phyloP scores from a whole-genome alignment of 2,888 invertebrate genomes.

The Drosophila suboccidentalis region DNA sequence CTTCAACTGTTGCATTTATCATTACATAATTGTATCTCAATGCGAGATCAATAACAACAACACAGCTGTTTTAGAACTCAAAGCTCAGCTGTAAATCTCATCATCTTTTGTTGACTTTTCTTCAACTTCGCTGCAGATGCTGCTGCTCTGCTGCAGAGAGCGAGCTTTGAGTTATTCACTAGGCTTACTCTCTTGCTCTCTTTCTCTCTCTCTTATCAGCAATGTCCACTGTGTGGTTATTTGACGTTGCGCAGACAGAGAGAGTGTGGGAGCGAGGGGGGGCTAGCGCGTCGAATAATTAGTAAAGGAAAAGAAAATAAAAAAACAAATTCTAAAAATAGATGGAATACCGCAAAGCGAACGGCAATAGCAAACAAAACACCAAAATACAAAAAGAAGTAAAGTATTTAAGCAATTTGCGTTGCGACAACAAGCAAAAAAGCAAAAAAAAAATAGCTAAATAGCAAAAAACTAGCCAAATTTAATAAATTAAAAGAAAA shows the following conservation, averaged over 20 bases:
- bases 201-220: conserved; percentile 48
- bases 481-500: conserved; percentile 40
- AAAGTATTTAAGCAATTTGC: conserved; percentile 59
- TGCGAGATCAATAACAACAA: conserved; percentile 18
- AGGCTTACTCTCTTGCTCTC: conserved; percentile 30
- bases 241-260: not conserved
- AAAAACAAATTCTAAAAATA: conserved; percentile 54
- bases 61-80: conserved; percentile 18
- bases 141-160: not conserved
- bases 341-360: conserved; percentile 37
- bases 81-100: conserved; percentile 15
- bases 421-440: conserved; percentile 44
- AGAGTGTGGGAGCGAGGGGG: not conserved
- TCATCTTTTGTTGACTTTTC: not conserved
- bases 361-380: conserved; percentile 37
- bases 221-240: conserved; percentile 34
- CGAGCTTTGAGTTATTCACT: conserved; percentile 36
- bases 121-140: not conserved
- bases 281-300: conserved; percentile 37
- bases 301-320: conserved; percentile 34
- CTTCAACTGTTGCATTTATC: not conserved
- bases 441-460: conserved; percentile 12
- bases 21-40: conserved; percentile 22
- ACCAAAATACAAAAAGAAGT: conserved; percentile 15
- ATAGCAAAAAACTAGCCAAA: conserved; percentile 22